Conservation (phyloP, 2,113 vertebrate species). For the Urocynchramus pylzowi region DNA sequence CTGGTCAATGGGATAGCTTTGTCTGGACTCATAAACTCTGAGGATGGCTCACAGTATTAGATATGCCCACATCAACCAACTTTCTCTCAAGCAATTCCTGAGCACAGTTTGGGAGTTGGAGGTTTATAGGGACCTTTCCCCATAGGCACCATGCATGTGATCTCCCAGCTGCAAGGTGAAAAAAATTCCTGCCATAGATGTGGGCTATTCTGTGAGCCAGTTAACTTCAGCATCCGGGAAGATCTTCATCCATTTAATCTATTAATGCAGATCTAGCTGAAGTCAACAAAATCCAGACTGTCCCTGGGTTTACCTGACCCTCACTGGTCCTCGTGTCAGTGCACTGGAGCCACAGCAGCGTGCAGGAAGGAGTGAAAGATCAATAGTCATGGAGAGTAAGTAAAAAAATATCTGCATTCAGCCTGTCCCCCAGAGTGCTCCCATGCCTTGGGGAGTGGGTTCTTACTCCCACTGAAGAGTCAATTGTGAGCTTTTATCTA, state of each 20-base stretch:
- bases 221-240: background rate
- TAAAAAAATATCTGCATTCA: background rate
- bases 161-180: background rate
- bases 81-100: background rate
- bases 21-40: background rate
- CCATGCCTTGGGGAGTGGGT: background rate
- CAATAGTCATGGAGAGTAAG: background rate
- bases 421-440: background rate
- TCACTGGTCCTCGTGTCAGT: background rate
- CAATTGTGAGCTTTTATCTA: background rate
- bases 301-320: background rate
- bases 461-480: background rate
- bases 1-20: background rate
- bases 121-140: background rate
- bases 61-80: background rate
- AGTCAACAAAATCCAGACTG: background rate
- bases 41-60: background rate
- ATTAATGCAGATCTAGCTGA: background rate
- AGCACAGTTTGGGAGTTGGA: background rate
- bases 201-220: background rate
- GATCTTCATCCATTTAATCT: background rate
- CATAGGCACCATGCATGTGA: accelerated
- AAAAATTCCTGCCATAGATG: background rate
- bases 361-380: background rate
- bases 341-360: background rate